phyloP scores from a whole-genome alignment of 92 coral and sea anemone genomes.

The Palythoa grandiflora region DNA sequence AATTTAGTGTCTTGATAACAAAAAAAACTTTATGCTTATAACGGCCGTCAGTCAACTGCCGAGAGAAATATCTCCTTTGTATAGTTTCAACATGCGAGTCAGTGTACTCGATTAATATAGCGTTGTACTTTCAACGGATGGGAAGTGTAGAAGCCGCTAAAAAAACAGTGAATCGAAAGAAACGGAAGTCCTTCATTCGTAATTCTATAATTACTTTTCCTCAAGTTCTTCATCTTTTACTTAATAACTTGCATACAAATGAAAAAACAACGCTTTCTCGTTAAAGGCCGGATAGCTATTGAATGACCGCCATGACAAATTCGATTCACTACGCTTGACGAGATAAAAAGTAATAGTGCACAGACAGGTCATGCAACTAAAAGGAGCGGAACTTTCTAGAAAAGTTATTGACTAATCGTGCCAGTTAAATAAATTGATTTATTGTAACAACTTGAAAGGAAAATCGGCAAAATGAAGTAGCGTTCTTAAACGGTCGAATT shows the following conservation, averaged over 20 bases:
- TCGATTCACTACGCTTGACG: background rate
- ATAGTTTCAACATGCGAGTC: background rate
- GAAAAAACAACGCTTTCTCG: background rate
- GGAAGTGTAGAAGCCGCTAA: background rate
- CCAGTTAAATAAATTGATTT: background rate
- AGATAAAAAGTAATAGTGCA: background rate
- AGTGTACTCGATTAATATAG: too few species aligned
- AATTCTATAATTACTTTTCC: conserved; percentile 36
- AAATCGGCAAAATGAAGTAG: background rate
- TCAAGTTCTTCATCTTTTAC: background rate
- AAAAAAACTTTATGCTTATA: background rate
- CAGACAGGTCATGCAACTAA: too few species aligned
- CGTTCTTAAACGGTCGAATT: conserved; percentile 10
- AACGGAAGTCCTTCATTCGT: background rate
- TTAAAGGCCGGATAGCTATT: background rate
- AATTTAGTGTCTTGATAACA: background rate
- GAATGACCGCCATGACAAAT: background rate
- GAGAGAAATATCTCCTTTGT: background rate
- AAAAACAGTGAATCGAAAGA: background rate
- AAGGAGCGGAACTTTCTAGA: background rate
- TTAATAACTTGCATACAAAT: conserved; percentile 9
- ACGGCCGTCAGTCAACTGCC: background rate
- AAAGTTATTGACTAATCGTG: background rate
- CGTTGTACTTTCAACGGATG: conserved; percentile 21
- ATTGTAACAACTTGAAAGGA: background rate